Base-by-base conservation (phyloP, 2,888 invertebrate genomes). In the Laothoe populi region DNA sequence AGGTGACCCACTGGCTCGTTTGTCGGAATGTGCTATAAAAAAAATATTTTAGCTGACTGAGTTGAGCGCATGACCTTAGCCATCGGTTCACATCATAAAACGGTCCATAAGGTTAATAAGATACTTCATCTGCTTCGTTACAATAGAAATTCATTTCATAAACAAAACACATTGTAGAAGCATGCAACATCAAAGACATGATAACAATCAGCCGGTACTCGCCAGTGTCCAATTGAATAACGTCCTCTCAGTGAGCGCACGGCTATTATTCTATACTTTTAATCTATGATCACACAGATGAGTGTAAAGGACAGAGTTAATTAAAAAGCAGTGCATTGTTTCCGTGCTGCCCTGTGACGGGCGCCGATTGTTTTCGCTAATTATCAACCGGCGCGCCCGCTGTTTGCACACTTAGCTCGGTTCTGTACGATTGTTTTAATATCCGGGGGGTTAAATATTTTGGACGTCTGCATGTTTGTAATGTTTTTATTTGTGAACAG, bases 281-380 rank as follows among this genome's bases (percentile, higher is more conserved):
- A 59, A 45, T 59, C 45, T 31, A 10, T 59, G 44, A 57, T 16
- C 38, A 35, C 49, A 46, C 59, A 48, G 48, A 58, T n/a, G 42
- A 13, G 40, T 16, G 57, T 5, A 53, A 58, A 59, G 38, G 38
- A 40, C 40, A 31, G 60, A 62, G 63, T 66, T 66, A 69, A 67
- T 70, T 69, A 70, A 70, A 70, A 68, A 63, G 26, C 45, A 48
- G 13, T 8, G 16, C 57, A 59, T 58, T 59, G 53, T 53, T 21
- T 31, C 13, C 48, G 57, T 46, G 31, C 61, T 35, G 45, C 57
- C 62, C 46, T 63, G 53, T 69, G 57, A 63, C 57, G 38, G 35
- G 58, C 59, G 19, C 48, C 59, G 31, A 59, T 70, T 68, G 63
- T 66, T 70, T 69, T 65, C 63, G 60, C 57, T 64, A 69, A 53